These are phyloP conservation scores for Epsilonema sp. DNA, from an alignment of 2,888 invertebrate genomes.

Conservation along the genomic window DNA sequence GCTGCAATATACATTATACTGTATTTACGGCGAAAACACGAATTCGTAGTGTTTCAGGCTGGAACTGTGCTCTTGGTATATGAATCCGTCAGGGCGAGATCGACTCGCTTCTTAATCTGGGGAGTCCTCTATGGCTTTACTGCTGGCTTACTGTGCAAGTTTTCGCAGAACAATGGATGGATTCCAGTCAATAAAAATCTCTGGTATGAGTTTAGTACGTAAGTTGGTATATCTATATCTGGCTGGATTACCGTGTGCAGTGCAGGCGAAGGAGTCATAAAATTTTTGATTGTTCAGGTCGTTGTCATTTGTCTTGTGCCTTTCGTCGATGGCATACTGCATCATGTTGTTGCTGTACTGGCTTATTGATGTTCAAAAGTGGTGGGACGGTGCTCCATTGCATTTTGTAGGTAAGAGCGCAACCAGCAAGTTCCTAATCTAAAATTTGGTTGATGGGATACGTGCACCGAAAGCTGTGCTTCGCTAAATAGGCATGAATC, in stretches of 20 bases:
- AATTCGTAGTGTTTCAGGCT: too few relatives aligned
- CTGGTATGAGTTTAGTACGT: conserved; percentile 47
- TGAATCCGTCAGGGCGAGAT: conserved; percentile 34
- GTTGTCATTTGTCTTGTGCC: conserved; percentile 62
- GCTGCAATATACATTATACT: too few relatives aligned
- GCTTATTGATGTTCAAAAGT: conserved; percentile 49
- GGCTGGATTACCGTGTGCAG: neutral
- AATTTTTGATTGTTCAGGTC: conserved; percentile 44
- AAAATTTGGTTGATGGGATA: too few relatives aligned
- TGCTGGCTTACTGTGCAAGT: conserved; percentile 47
- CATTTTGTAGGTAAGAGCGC: conserved; percentile 51
- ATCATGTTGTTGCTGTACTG: conserved; percentile 53
- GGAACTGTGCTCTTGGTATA: conserved; percentile 52
- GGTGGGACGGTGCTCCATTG: conserved; percentile 75
- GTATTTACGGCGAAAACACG: too few relatives aligned
- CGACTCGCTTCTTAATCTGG: conserved; percentile 58
- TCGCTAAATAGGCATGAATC: conserved; percentile 3
- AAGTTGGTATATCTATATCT: neutral
- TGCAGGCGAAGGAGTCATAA: neutral
- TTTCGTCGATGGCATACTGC: conserved; percentile 53
- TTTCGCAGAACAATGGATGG: conserved; percentile 51
- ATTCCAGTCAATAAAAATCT: conserved; percentile 80
- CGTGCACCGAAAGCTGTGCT: too few relatives aligned
- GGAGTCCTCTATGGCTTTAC: conserved; percentile 38
- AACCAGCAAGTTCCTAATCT: too few relatives aligned